Evolutionary conservation across 2,888 invertebrate genomes (phyloP).

Genomic region (Mechanitis messenoides): DNA sequence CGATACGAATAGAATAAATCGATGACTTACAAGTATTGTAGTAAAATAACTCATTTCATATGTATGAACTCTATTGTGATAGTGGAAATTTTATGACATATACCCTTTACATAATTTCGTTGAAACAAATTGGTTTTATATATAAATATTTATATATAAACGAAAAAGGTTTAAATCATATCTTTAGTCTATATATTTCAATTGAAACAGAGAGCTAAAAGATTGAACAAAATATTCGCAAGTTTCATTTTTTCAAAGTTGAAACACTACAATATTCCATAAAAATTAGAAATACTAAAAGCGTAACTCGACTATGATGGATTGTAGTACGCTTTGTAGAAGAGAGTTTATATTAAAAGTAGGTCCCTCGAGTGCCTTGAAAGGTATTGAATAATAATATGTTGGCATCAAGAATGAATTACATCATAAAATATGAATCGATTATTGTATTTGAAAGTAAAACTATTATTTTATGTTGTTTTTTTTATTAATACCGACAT

Average conservation of each 20-base stretch:
- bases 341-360: conserved; percentile 22
- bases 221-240: too few species aligned
- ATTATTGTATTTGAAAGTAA: too few species aligned
- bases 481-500: too few species aligned
- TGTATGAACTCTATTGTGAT: conserved; percentile 16
- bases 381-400: conserved; percentile 9
- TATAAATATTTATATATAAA: too few species aligned
- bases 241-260: not conserved
- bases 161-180: too few species aligned
- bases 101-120: not conserved
- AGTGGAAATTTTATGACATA: conserved; percentile 13
- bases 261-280: not conserved
- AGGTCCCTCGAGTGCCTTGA: conserved; percentile 25
- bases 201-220: too few species aligned
- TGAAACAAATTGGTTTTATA: not conserved
- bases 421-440: too few species aligned
- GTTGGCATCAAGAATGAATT: too few species aligned
- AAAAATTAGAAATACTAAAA: conserved; percentile 4
- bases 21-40: conserved; percentile 23
- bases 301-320: conserved; percentile 19
- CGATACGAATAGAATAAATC: conserved; percentile 19
- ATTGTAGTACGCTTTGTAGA: conserved; percentile 18
- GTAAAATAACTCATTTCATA: conserved; percentile 25
- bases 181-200: too few species aligned
- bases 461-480: too few species aligned